Base-by-base conservation (phyloP, 2,113 vertebrate species). In the Festucalex cinctus region DNA sequence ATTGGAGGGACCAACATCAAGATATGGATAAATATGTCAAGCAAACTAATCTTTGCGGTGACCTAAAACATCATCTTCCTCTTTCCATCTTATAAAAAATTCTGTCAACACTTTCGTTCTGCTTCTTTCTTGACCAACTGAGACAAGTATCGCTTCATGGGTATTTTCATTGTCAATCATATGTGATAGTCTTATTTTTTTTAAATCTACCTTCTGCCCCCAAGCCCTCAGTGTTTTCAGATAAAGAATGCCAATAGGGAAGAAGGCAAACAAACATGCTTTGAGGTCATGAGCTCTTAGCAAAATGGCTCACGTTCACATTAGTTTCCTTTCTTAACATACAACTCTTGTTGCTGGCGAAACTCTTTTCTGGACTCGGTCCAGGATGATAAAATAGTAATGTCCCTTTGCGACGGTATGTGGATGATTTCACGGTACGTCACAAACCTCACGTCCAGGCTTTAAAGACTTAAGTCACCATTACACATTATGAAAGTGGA, bases 31-130 rank as follows among this genome's bases (percentile, higher is more conserved):
- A n/a, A n/a, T n/a, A n/a, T n/a, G n/a, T n/a, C n/a, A n/a, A n/a
- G n/a, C n/a, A n/a, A 69, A 58, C 37, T 57, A 24, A 70, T 69
- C 65, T 57, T 61, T 78, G 81, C 6, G 74, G 76, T 77, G 10
- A 20, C 6, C 43, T 69, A 68, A 2, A 3, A 5, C 39, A 43
- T 81, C 80, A 77, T 81, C 74, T 78, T 86, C 81, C 58, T 73
- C 22, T 70, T 58, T 12, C 49, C 22, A 60, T 43, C 39, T 5
- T 60, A 6, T 66, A 56, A 22, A 62, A 69, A 66, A 70, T 73
- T 76, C 74, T 59, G 71, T 63, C 60, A 39, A 65, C 73, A 77
- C 71, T 78, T 78, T 78, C 65, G 65, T 63, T 26, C 6, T 78
- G 83, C 81, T 71, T 75, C 81, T 72, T 74, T 53, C 72, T 3